phyloP scores from a whole-genome alignment of 2,888 invertebrate species.

The Coelogynopora nodosa region DNA sequence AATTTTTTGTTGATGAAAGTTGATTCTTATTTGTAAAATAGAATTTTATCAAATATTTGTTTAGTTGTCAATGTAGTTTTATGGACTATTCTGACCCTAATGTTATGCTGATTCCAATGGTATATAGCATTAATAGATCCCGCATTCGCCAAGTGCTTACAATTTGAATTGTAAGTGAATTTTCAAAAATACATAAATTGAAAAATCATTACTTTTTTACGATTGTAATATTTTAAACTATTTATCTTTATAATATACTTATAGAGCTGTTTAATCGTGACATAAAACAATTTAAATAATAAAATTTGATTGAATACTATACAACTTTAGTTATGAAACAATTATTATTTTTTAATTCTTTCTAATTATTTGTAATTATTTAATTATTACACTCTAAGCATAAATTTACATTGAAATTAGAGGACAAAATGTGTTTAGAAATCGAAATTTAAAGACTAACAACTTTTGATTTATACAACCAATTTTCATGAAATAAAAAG shows the following conservation, averaged over 20 bases:
- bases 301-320: background rate
- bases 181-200: background rate
- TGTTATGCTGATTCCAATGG: background rate
- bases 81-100: background rate
- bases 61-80: background rate
- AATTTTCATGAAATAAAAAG: background rate
- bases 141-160: background rate
- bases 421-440: background rate
- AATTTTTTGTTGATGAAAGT: background rate
- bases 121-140: background rate
- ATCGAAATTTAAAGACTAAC: background rate
- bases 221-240: background rate
- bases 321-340: background rate
- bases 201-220: background rate
- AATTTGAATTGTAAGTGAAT: background rate
- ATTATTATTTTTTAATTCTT: background rate
- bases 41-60: background rate
- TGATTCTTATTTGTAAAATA: background rate
- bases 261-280: background rate
- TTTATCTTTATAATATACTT: background rate
- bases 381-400: background rate
- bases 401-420: background rate
- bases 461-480: background rate
- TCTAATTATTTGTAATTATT: background rate
- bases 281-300: background rate